These are phyloP conservation scores for Narcine bancroftii DNA, from an alignment of 2,113 vertebrate genomes.

Conservation along the genomic window DNA sequence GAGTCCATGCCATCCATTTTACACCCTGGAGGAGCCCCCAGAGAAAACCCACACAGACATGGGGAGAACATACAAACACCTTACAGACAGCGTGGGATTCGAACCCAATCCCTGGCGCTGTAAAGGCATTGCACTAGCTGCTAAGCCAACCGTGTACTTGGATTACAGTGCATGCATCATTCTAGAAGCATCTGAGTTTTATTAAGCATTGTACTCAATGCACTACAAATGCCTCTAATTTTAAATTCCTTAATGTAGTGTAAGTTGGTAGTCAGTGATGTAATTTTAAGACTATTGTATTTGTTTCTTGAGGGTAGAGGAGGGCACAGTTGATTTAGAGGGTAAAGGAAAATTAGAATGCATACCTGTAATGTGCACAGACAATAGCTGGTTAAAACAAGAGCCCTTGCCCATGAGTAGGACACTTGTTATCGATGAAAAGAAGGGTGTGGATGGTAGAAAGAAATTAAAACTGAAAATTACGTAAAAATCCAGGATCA, in stretches of 20 bases:
- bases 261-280: background rate
- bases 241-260: background rate
- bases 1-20: too few species aligned
- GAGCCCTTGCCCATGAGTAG: background rate
- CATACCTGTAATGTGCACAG: background rate
- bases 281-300: background rate
- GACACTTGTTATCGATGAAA: background rate
- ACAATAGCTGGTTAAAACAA: background rate
- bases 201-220: background rate
- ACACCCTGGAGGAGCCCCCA: too few species aligned
- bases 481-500: background rate
- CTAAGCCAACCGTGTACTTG: too few species aligned
- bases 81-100: too few species aligned
- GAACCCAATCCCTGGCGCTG: too few species aligned
- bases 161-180: background rate
- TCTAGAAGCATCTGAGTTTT: background rate
- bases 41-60: too few species aligned
- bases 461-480: background rate
- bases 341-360: background rate
- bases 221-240: background rate
- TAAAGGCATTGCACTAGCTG: too few species aligned
- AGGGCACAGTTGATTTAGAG: background rate
- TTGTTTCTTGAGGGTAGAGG: too few species aligned
- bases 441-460: background rate
- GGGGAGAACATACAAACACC: too few species aligned